Conservation (phyloP, 2,113 vertebrate genomes). For the Nycticorax nycticorax region DNA sequence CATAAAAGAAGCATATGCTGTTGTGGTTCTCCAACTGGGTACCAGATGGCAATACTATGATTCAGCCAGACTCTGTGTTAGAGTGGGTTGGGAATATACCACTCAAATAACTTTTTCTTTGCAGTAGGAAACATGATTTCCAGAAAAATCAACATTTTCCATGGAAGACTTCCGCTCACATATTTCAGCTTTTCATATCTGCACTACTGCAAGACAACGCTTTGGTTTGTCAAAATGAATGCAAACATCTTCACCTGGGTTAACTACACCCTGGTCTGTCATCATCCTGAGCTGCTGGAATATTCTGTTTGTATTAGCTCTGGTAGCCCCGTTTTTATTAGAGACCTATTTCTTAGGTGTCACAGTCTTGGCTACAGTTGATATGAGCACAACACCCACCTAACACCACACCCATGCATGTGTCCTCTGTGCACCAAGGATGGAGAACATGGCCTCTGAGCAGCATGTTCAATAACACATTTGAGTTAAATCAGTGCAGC, state of each 20-base stretch:
- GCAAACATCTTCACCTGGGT: not conserved
- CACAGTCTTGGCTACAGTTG: not conserved
- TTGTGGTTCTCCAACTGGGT: constrained; percentile 32
- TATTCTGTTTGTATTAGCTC: not conserved
- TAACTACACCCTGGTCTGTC: not conserved
- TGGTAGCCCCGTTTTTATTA: not conserved
- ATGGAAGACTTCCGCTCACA: not conserved
- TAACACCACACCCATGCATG: not conserved
- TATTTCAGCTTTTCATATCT: not conserved
- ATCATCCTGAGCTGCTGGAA: not conserved
- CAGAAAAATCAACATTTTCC: not conserved
- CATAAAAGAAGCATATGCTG: constrained; percentile 42
- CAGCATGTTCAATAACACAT: not conserved
- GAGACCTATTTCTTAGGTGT: not conserved
- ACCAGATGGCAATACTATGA: constrained; percentile 54
- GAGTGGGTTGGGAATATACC: constrained; percentile 34
- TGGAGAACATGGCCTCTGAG: not conserved
- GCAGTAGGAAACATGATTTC: not conserved
- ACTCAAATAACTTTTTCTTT: not conserved
- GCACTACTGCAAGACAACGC: not conserved
- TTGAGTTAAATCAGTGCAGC: not conserved
- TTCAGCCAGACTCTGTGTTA: not conserved
- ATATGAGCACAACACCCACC: not conserved
- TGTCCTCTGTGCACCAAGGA: not conserved
- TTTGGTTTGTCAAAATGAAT: not conserved